A percentile compares a stretch with the other conserved stretches of the same genome.
Evolutionary conservation across 1,140 invertebrate species (phyloP).

Genomic region (Ips typographus): DNA sequence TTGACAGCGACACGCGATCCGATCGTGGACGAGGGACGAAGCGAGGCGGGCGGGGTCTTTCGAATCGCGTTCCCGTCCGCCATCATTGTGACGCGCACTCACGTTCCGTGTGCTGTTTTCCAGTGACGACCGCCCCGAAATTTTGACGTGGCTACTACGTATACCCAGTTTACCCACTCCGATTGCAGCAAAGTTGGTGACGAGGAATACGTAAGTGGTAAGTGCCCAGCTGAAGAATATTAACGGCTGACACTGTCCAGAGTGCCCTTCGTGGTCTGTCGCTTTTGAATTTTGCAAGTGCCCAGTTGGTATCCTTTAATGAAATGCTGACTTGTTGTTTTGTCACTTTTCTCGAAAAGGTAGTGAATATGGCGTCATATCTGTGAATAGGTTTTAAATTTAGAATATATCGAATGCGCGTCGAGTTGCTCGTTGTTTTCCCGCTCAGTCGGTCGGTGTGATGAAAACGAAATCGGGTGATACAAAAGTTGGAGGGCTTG

Average conservation of each 20-base stretch:
- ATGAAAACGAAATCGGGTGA: too few relatives aligned
- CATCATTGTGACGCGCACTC: constrained; percentile 71
- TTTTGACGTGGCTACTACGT: constrained; percentile 94
- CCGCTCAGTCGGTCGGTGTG: background rate
- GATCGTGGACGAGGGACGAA: background rate
- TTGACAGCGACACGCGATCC: background rate
- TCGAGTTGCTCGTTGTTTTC: background rate
- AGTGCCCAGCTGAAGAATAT: constrained; percentile 70
- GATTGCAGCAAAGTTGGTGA: constrained; percentile 89
- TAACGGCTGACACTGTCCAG: constrained; percentile 67
- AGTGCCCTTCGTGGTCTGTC: constrained; percentile 43
- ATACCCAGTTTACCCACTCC: constrained; percentile 86
- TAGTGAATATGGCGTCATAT: constrained; percentile 62
- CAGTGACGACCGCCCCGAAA: constrained; percentile 87
- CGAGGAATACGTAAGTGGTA: constrained; percentile 93
- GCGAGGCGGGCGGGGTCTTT: background rate
- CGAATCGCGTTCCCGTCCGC: constrained; percentile 42
- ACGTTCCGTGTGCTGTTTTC: constrained; percentile 59
- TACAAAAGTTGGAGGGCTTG: too few relatives aligned
- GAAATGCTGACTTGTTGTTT: constrained; percentile 48
- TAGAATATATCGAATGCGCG: constrained; percentile 42
- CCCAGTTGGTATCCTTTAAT: constrained; percentile 36
- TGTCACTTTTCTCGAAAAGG: constrained; percentile 48
- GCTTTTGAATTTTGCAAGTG: constrained; percentile 37
- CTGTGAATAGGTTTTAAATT: constrained; percentile 53